phyloP scores from a whole-genome alignment of 2,113 vertebrate species.

The Eurypyga helias region DNA sequence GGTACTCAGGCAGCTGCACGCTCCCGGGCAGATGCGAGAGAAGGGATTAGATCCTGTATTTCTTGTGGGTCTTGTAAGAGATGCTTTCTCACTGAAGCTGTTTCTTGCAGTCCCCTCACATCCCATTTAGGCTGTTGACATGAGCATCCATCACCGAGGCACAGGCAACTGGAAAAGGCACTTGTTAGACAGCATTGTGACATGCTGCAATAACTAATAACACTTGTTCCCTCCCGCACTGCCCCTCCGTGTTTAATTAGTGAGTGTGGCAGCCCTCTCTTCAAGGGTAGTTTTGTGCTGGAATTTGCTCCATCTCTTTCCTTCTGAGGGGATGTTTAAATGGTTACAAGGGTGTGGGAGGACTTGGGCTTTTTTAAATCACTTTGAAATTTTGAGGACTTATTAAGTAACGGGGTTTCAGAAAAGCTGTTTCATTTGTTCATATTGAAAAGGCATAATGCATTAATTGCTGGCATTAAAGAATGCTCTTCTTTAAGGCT shows the following conservation, averaged over 20 bases:
- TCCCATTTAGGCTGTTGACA: background rate
- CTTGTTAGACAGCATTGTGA: background rate
- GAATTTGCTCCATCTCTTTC: background rate
- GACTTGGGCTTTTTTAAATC: rapidly evolving
- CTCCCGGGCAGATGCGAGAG: background rate
- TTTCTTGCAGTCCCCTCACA: background rate
- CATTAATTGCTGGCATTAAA: background rate
- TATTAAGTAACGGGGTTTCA: background rate
- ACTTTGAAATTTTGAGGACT: background rate
- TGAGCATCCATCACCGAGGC: background rate
- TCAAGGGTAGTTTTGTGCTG: background rate
- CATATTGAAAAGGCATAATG: background rate
- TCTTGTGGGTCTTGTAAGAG: background rate
- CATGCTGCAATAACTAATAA: background rate
- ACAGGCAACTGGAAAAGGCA: background rate
- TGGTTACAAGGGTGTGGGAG: background rate
- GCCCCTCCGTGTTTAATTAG: background rate
- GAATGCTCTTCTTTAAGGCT: background rate
- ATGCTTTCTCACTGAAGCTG: background rate
- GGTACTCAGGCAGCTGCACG: background rate
- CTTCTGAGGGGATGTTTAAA: background rate
- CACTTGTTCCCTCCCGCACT: background rate
- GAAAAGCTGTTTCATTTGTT: background rate
- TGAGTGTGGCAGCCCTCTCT: background rate
- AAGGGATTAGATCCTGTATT: background rate